These are phyloP conservation scores for Mayetiola destructor DNA, from an alignment of 2,888 invertebrate species.

Conservation along the genomic window DNA sequence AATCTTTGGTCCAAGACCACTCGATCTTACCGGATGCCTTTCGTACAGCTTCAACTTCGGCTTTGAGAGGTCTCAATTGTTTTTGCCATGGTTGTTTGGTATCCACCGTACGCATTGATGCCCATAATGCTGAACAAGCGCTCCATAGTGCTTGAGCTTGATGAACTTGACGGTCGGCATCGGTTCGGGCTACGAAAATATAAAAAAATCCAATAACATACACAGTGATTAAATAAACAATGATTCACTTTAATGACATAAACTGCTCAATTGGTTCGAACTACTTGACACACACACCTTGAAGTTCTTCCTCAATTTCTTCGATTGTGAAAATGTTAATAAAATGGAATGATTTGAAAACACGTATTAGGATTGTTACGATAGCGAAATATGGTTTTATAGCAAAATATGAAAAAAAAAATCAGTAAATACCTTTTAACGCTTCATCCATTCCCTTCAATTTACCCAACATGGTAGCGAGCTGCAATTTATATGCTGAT, in stretches of 20 bases:
- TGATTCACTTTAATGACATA: background rate
- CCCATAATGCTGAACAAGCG: conserved; percentile 75
- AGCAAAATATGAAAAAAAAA: too few relatives aligned
- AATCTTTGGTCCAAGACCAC: conserved; percentile 17
- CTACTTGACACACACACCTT: conserved; percentile 26
- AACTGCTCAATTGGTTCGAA: background rate
- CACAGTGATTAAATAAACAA: background rate
- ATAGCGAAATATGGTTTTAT: too few relatives aligned
- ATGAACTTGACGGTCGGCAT: conserved; percentile 57
- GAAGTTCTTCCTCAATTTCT: conserved; percentile 34
- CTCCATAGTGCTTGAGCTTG: conserved; percentile 86
- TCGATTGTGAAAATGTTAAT: conserved; percentile 14
- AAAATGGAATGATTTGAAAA: background rate
- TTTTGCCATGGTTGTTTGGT: conserved; percentile 41
- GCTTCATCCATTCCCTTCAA: conserved; percentile 64
- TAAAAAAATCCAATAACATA: conserved; percentile 11
- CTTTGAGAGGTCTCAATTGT: conserved; percentile 45
- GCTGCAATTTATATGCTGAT: conserved; percentile 50
- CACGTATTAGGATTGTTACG: too few relatives aligned
- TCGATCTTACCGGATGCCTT: conserved; percentile 64
- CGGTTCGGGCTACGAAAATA: conserved; percentile 44
- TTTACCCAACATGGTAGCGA: conserved; percentile 58
- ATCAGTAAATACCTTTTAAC: conserved; percentile 42
- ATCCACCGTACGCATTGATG: conserved; percentile 53
- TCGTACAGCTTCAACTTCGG: conserved; percentile 58